These are phyloP conservation scores for Dasyornis broadbenti DNA, from an alignment of 2,113 vertebrate genomes.

Conservation along the genomic window DNA sequence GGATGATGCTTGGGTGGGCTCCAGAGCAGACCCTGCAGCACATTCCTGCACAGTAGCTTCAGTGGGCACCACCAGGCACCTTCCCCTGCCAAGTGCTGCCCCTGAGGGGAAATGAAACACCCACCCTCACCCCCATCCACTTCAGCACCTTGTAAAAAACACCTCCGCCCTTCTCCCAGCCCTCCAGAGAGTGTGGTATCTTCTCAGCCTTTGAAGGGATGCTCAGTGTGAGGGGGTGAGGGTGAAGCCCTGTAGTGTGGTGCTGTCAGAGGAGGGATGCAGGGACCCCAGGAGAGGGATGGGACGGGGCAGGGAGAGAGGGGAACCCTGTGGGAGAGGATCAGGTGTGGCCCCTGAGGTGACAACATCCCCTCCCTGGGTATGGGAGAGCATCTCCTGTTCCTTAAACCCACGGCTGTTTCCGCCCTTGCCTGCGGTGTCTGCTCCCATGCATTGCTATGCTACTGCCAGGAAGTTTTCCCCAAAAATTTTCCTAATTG, in stretches of 20 bases:
- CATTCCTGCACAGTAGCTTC: neutral
- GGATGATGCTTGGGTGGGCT: neutral
- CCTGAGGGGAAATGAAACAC: fast-evolving
- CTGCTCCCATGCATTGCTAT: slow-evolving; percentile 15
- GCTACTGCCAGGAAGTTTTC: slow-evolving; percentile 21
- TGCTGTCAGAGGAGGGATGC: neutral
- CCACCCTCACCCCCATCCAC: fast-evolving
- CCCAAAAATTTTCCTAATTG: slow-evolving; percentile 5
- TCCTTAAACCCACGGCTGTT: neutral
- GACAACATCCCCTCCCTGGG: fast-evolving
- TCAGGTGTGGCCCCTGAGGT: neutral
- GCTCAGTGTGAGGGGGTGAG: neutral
- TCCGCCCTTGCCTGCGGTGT: fast-evolving
- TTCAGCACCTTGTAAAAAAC: neutral
- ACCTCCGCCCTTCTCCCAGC: neutral
- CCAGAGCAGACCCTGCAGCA: neutral
- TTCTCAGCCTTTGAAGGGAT: no score
- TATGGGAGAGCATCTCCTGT: neutral
- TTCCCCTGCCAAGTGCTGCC: neutral
- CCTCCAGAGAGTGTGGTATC: neutral
- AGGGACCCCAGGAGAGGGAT: neutral
- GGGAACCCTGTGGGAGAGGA: neutral
- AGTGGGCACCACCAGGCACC: neutral
- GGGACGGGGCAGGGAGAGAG: neutral
- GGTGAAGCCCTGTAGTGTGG: neutral